A percentile compares a stretch with the other conserved stretches of the same genome.
These are phyloP conservation scores for Psittacara wagleri DNA, from an alignment of 2,113 vertebrate genomes.

Conservation along the genomic window DNA sequence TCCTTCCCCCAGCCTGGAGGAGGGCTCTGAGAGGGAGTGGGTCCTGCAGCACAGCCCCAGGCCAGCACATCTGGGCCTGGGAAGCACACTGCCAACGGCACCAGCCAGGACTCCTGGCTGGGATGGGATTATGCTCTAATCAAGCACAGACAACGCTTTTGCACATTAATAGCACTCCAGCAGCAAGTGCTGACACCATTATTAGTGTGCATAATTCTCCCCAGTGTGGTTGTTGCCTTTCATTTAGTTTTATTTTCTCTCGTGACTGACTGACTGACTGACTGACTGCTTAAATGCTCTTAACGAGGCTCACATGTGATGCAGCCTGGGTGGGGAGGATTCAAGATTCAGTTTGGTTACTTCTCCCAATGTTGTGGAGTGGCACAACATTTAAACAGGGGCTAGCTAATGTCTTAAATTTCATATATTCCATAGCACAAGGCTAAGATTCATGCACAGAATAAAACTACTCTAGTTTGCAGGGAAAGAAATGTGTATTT, in stretches of 20 bases:
- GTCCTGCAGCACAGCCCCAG: background rate
- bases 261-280: background rate
- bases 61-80: background rate
- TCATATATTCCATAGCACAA: fast-evolving
- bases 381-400: background rate
- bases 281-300: background rate
- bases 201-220: background rate
- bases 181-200: slow-evolving; percentile 45
- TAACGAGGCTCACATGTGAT: background rate
- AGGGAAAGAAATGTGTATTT: background rate
- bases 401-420: background rate
- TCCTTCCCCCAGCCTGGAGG: background rate
- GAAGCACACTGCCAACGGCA: background rate
- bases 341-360: background rate
- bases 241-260: slow-evolving; percentile 10
- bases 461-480: background rate
- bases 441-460: background rate
- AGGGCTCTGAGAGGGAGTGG: background rate
- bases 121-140: background rate
- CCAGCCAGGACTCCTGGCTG: background rate
- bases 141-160: background rate
- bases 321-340: background rate
- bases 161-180: background rate
- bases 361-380: background rate
- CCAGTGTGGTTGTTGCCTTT: background rate